These are phyloP conservation scores for Poeciliopsis turneri DNA, from an alignment of 2,797 vertebrate genomes.

Conservation along the genomic window DNA sequence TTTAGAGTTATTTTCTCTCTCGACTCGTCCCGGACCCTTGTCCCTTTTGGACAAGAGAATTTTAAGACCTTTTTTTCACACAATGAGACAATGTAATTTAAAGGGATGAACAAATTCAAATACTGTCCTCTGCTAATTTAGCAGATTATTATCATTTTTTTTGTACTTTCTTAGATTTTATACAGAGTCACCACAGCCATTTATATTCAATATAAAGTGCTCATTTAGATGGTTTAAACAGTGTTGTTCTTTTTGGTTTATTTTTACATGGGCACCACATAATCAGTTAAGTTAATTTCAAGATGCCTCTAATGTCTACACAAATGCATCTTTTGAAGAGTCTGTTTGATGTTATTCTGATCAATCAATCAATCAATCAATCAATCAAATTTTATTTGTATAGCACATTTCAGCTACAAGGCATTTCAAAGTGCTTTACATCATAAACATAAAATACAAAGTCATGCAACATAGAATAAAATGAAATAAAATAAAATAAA, in stretches of 20 bases:
- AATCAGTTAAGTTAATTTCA: not conserved
- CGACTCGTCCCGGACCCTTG: too few relatives aligned
- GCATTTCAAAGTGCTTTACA: too few relatives aligned
- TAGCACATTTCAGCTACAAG: too few relatives aligned
- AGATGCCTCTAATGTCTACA: not conserved
- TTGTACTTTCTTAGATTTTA: constrained; percentile 22
- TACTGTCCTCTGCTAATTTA: not conserved
- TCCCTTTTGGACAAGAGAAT: constrained; percentile 17
- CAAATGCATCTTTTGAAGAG: not conserved
- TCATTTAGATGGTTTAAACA: not conserved
- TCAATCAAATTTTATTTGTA: too few relatives aligned
- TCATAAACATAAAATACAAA: too few relatives aligned
- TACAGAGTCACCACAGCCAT: constrained; percentile 11
- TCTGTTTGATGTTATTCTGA: not conserved
- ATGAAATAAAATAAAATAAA: too few relatives aligned
- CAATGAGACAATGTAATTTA: not conserved
- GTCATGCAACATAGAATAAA: too few relatives aligned
- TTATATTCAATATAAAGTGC: not conserved
- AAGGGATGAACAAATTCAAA: not conserved
- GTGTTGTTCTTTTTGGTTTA: not conserved
- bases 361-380: too few relatives aligned
- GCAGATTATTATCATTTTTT: not conserved
- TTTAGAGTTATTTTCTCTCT: not conserved
- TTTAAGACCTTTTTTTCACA: not conserved
- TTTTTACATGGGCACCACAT: not conserved